Evolutionary conservation across 2,888 invertebrate genomes (phyloP), one percentile per base, ranked within the genome.

Genomic region (Acrobasis consociella): DNA sequence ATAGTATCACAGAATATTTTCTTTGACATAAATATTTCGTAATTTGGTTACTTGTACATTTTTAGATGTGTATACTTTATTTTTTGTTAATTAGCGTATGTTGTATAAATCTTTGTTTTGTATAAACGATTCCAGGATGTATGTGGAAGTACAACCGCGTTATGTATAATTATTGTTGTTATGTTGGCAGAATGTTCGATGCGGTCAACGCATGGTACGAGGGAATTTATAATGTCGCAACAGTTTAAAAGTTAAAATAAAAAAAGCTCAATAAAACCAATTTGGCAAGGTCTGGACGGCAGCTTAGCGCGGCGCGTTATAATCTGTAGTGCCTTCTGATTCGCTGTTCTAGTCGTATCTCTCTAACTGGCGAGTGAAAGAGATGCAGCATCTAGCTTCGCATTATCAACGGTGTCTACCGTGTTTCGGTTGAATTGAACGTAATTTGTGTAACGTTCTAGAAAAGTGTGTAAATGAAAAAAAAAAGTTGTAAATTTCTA

Each of bases 321-420:
- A 78, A 81, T 80, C 80, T 73, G 81, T 82, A 85, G 85, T 84
- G 85, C 83, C 83, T 85, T 85, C 78, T 74, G 64, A 53, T 66
- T 69, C 65, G 66, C 71, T 69, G 60, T 69, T 62, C 68, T 61
- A 69, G 68, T 71, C 65, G 63, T 70, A 65, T 62, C 67, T 69
- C 70, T 69, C 65, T 67, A 69, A 65, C 61, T 64, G 60, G 65
- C 72, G 76, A 69, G 69, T 68, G 66, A 68, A 64, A 67, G 67
- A 61, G 60, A 65, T 56, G 53, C 49, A 62, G 49, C 39, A 62
- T 63, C 37, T 69, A 66, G 67, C 56, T 39, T 64, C 52, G 61
- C 67, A 67, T 62, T 66, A 58, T 58, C 65, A 64, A 64, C 65
- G 63, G 65, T 63, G 53, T 69, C 62, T 67, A 68, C 65, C 22